phyloP scores from a whole-genome alignment of 1,140 invertebrate species.

The Trigoniulus corallinus region DNA sequence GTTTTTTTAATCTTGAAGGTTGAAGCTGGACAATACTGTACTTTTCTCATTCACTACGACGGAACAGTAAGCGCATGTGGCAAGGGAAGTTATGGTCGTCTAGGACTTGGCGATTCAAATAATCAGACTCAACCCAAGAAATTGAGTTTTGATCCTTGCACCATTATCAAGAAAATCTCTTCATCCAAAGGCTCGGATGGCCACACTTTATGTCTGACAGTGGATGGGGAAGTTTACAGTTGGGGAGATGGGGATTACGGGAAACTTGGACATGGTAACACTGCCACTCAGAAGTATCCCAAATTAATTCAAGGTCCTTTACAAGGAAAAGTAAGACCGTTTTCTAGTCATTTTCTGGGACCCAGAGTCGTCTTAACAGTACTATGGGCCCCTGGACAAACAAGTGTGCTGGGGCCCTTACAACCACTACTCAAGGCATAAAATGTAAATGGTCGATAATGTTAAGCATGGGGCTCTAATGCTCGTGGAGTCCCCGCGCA shows the following conservation, averaged over 20 bases:
- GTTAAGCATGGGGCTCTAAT: not conserved
- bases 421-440: not conserved
- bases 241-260: slow-evolving; percentile 44
- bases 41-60: slow-evolving; percentile 41
- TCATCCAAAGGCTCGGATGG: slow-evolving; percentile 43
- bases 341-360: not conserved
- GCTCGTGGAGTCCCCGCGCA: not conserved
- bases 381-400: too few species aligned
- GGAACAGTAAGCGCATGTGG: slow-evolving; percentile 40
- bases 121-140: slow-evolving; percentile 35
- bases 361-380: not conserved
- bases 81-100: slow-evolving; percentile 38
- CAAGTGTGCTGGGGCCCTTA: not conserved
- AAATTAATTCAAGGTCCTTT: slow-evolving; percentile 32
- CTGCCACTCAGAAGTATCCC: slow-evolving; percentile 37
- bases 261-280: slow-evolving; percentile 35
- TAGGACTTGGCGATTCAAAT: slow-evolving; percentile 37
- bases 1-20: too few species aligned
- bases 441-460: too few species aligned
- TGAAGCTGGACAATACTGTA: slow-evolving; percentile 49
- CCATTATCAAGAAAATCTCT: slow-evolving; percentile 29
- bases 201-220: slow-evolving; percentile 39
- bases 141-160: slow-evolving; percentile 27
- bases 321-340: slow-evolving; percentile 20
- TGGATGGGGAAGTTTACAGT: slow-evolving; percentile 38